A percentile compares a stretch with the other conserved stretches of the same genome.
phyloP scores from a whole-genome alignment of 1,140 invertebrate genomes.

The Caenorhabditis briggsae region DNA sequence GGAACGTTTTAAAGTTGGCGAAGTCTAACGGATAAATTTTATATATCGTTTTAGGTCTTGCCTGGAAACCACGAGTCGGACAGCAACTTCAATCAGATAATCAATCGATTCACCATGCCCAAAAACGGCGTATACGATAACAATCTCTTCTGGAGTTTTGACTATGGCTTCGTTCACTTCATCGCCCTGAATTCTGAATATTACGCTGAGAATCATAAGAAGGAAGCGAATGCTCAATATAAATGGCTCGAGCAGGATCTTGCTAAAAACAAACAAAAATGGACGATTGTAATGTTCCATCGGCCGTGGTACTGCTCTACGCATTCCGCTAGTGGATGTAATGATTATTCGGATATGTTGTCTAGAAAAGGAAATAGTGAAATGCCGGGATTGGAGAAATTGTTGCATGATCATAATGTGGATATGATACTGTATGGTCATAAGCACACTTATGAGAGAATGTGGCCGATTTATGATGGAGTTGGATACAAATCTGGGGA shows the following conservation, averaged over 20 bases:
- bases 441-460: conserved; percentile 93
- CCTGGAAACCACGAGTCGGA: conserved; percentile 89
- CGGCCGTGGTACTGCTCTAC: conserved; percentile 97
- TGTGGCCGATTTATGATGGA: conserved; percentile 92
- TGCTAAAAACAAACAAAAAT: conserved; percentile 81
- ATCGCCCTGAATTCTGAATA: conserved; percentile 92
- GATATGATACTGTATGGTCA: conserved; percentile 95
- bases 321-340: conserved; percentile 80
- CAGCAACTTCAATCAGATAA: conserved; percentile 71
- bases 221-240: conserved; percentile 89
- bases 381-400: conserved; percentile 83
- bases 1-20: no score
- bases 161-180: conserved; percentile 89
- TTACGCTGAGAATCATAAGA: conserved; percentile 90
- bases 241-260: conserved; percentile 90
- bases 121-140: conserved; percentile 52
- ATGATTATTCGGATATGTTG: conserved; percentile 72
- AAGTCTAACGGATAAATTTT: no score
- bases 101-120: conserved; percentile 72
- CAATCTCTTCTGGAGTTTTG: conserved; percentile 59
- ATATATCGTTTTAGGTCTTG: conserved; percentile 53
- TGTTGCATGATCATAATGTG: conserved; percentile 90
- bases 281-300: conserved; percentile 95
- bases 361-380: conserved; percentile 56
- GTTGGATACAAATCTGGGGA: conserved; percentile 85